These are phyloP conservation scores for Tryphoninae sp. DNA, from an alignment of 2,888 invertebrate genomes.

Conservation along the genomic window DNA sequence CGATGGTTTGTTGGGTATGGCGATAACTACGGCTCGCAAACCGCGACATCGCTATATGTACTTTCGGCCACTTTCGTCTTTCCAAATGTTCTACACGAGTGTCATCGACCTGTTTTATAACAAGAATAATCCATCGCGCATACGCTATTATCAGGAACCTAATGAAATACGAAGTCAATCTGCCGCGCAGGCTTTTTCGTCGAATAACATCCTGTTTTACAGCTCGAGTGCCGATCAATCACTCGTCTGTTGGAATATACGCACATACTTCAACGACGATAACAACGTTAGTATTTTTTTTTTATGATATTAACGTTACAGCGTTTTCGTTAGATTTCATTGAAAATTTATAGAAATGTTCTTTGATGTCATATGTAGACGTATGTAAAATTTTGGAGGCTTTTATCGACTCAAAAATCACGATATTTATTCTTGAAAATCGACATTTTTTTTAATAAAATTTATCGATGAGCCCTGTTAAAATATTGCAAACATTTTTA, in stretches of 20 bases:
- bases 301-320: not conserved
- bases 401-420: too few species aligned
- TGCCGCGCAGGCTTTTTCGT: conserved; percentile 74
- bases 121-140: conserved; percentile 4
- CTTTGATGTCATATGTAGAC: too few species aligned
- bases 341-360: too few species aligned
- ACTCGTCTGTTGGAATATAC: conserved; percentile 77
- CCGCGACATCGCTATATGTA: conserved; percentile 49
- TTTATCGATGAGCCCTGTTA: too few species aligned
- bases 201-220: conserved; percentile 76
- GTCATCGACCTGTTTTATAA: conserved; percentile 33
- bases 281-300: conserved; percentile 67
- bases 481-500: too few species aligned
- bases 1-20: conserved; percentile 87
- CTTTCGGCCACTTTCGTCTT: conserved; percentile 68
- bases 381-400: too few species aligned
- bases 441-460: too few species aligned
- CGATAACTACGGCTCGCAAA: conserved; percentile 77
- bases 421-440: too few species aligned
- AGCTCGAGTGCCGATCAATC: conserved; percentile 74
- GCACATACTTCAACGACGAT: conserved; percentile 65
- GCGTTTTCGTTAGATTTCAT: not conserved
- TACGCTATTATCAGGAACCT: conserved; percentile 54
- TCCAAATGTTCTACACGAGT: conserved; percentile 47
- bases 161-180: conserved; percentile 68